Evolutionary conservation across 2,113 vertebrate species (phyloP), one percentile per base, ranked within the genome.

Genomic region (Dryoscopus gambensis): DNA sequence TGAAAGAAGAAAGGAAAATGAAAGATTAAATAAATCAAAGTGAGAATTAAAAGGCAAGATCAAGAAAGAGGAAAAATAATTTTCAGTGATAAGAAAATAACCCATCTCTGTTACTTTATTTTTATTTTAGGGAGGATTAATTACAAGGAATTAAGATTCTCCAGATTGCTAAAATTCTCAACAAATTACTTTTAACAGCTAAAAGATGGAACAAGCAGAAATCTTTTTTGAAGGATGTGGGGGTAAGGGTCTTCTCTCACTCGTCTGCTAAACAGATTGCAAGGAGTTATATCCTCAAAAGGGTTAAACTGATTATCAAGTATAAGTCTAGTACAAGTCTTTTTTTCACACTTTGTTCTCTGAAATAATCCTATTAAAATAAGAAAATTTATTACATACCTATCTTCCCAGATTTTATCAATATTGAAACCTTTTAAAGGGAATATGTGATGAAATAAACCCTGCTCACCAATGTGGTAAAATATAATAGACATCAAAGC

Each of bases 381-480:
- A 96, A 47, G 59, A 94, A 74, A 95, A 96, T 97, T 97, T 97
- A 98, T 96, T 97, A 81, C 70, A 39, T 90, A 96, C 74, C 75
- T 97, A 91, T 97, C 94, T 97, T 89, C 71, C 50, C 74, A 92
- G 97, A 97, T 98, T 98, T 97, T 98, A 97, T 98, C 97, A 98
- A 96, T 93, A 97, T 46, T 93, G 93, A 97, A 98, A 96, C 50
- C 91, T 97, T 98, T 97, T 95, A 97, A 95, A 97, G 19, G 14
- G 91, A 95, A 89, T 97, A 97, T 96, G 90, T 83, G 97, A 97
- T 98, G 97, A 97, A 98, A 97, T 97, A 98, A 98, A 97, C 95
- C 90, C 90, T 92, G 86, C 92, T 98, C 92, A 96, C 96, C 89
- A 96, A 47, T 83, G 92, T 97, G 96, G 91, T 97, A 97, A 98